Percentiles rank a stretch among this genome's conserved stretches.
Conservation (phyloP, 2,797 vertebrate genomes). For the Poecilia wingei region DNA sequence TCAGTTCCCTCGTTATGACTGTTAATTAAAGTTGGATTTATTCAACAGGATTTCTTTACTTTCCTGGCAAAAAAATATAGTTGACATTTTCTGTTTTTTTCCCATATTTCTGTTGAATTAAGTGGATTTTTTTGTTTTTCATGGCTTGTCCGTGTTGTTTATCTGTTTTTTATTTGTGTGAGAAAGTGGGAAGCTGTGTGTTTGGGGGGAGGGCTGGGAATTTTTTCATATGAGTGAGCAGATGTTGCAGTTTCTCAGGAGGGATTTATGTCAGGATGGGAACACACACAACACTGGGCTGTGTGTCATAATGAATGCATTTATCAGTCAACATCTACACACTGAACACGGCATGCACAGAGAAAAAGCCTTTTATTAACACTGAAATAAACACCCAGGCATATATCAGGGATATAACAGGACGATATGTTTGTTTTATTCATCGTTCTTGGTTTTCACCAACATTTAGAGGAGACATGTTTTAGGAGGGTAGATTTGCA, state of each 20-base stretch:
- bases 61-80: slow-evolving; percentile 37
- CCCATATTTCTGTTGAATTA: neutral
- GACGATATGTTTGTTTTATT: neutral
- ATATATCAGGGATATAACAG: too few relatives aligned
- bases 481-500: neutral
- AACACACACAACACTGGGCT: slow-evolving; percentile 32
- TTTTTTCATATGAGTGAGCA: slow-evolving; percentile 64
- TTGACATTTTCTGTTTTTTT: slow-evolving; percentile 26
- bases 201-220: slow-evolving; percentile 17
- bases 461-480: neutral
- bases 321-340: slow-evolving; percentile 43
- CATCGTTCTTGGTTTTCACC: neutral
- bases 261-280: slow-evolving; percentile 71
- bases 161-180: slow-evolving; percentile 40
- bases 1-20: slow-evolving; percentile 63
- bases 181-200: slow-evolving; percentile 50
- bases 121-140: slow-evolving; percentile 13
- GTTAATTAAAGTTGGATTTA: slow-evolving; percentile 77
- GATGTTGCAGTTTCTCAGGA: slow-evolving; percentile 72
- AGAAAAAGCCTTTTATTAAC: neutral
- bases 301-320: slow-evolving; percentile 53
- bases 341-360: slow-evolving; percentile 12
- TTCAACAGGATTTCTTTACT: slow-evolving; percentile 63
- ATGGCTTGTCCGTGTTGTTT: slow-evolving; percentile 16
- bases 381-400: neutral